phyloP scores from a whole-genome alignment of 2,113 vertebrate genomes.

The Leptobrachium ailaonicum region DNA sequence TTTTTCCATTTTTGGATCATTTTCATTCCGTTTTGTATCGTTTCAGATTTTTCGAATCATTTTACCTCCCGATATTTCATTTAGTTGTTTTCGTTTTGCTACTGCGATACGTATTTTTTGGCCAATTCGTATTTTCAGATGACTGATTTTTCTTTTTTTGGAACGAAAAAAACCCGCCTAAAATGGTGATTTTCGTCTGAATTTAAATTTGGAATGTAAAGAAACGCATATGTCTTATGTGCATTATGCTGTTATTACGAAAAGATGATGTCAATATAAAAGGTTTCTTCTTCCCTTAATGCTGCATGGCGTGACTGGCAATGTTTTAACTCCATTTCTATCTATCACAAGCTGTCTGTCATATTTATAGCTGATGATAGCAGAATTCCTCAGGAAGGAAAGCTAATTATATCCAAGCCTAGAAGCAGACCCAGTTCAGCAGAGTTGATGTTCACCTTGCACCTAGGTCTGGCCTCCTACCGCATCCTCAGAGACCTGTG shows the following conservation, averaged over 20 bases:
- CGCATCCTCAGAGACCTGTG: constrained; percentile 21
- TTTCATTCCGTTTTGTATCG: too few species aligned
- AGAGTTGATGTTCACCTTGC: constrained; percentile 30
- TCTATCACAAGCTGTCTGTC: constrained; percentile 34
- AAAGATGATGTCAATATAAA: constrained; percentile 23
- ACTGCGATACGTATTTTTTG: too few species aligned
- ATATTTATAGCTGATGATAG: constrained; percentile 40
- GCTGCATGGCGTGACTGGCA: constrained; percentile 15
- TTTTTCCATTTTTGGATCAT: too few species aligned
- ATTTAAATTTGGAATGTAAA: too few species aligned
- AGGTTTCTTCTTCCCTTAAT: constrained; percentile 12
- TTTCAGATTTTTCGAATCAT: too few species aligned
- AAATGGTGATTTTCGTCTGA: too few species aligned
- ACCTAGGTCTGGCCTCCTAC: constrained; percentile 17
- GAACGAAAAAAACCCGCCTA: too few species aligned
- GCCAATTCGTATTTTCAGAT: too few species aligned
- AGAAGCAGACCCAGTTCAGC: constrained; percentile 5
- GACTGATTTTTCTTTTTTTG: too few species aligned
- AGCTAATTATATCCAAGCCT: constrained; percentile 40
- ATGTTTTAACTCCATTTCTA: constrained; percentile 41
- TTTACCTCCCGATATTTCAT: too few species aligned
- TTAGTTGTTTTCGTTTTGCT: too few species aligned
- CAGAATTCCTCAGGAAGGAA: constrained; percentile 41
- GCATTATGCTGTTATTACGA: constrained; percentile 17
- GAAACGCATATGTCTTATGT: background rate